phyloP scores from a whole-genome alignment of 2,113 vertebrate genomes.

The Myrmecophaga tridactyla region DNA sequence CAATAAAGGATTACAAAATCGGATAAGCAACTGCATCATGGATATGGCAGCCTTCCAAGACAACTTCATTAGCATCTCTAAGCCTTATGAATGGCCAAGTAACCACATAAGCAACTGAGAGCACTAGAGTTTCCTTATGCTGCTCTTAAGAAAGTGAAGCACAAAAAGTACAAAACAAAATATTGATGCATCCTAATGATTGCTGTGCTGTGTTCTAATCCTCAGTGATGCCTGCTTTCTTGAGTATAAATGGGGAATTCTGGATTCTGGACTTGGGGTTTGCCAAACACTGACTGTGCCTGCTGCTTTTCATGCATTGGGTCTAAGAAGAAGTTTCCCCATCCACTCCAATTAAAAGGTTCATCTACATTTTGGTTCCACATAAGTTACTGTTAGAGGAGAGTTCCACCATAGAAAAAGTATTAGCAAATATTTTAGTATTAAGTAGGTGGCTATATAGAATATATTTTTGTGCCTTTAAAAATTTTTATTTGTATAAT shows the following conservation, averaged over 20 bases:
- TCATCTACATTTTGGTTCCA: neutral
- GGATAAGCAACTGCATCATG: conserved; percentile 34
- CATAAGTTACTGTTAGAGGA: neutral
- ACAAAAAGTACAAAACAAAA: conserved; percentile 34
- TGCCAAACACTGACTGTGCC: neutral
- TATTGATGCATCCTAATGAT: neutral
- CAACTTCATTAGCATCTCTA: conserved; percentile 56
- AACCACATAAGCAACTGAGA: conserved; percentile 50
- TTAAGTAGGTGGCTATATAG: neutral
- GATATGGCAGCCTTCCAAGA: conserved; percentile 47
- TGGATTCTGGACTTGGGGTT: neutral
- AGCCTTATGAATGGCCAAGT: neutral
- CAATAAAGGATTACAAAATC: conserved; percentile 59
- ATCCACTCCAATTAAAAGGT: neutral
- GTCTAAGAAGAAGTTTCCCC: neutral
- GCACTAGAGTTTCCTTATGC: neutral
- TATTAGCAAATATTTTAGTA: neutral
- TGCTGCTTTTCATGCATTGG: neutral
- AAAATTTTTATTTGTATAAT: neutral
- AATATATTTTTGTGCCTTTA: neutral
- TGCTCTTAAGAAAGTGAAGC: conserved; percentile 25
- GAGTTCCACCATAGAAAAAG: neutral
- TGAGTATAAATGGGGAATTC: neutral
- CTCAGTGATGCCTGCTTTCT: neutral
- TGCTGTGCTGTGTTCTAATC: neutral